A percentile compares a stretch with the other conserved stretches of the same genome.
Evolutionary conservation across 2,797 vertebrate genomes (phyloP).

Genomic region (Zalophus californianus): DNA sequence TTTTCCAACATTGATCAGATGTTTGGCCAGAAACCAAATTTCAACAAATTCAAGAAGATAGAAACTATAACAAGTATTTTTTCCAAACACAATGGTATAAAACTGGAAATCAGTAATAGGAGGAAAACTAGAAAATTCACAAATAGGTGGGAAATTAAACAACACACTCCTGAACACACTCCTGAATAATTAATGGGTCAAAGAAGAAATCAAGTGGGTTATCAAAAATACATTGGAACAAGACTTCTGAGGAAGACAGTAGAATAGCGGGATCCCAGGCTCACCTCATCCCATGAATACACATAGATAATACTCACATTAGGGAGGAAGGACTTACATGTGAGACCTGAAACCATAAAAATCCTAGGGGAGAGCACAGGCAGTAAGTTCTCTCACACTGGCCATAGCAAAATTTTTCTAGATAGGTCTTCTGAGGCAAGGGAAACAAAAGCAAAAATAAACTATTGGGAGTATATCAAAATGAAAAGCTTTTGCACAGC

Average conservation of each 20-base stretch:
- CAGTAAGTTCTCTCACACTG: neutral
- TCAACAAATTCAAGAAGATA: neutral
- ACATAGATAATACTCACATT: neutral
- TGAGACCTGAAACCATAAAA: neutral
- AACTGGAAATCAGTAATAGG: neutral
- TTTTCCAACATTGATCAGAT: neutral
- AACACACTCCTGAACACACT: neutral
- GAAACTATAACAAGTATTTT: neutral
- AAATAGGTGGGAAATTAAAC: neutral
- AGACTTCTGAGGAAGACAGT: neutral
- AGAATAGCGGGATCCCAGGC: neutral
- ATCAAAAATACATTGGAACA: neutral
- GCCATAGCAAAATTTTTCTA: neutral
- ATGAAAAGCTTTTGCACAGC: neutral
- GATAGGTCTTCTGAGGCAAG: neutral
- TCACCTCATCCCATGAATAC: neutral
- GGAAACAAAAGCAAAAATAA: neutral
- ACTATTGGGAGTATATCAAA: neutral
- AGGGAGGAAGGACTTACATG: neutral
- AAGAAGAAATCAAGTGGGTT: neutral
- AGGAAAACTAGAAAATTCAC: neutral
- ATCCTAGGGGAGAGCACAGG: neutral
- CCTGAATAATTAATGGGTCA: neutral
- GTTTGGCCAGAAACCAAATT: neutral
- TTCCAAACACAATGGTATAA: neutral